Base-by-base conservation (phyloP, 2,113 vertebrate species). In the Oriolus oriolus region DNA sequence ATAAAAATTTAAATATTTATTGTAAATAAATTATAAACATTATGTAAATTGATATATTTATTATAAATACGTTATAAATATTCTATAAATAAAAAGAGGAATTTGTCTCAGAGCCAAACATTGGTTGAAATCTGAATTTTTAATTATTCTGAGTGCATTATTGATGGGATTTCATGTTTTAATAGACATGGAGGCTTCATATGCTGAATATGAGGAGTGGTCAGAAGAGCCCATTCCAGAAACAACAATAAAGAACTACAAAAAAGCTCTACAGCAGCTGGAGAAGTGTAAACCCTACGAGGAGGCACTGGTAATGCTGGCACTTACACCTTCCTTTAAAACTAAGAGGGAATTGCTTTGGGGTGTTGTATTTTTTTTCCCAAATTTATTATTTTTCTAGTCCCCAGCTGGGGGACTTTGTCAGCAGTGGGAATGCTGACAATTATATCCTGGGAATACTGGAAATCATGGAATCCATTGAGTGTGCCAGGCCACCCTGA, bases 151-250 rank as follows among this genome's bases (percentile, higher is more conserved):
- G 15, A 63, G 22, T 42, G 21, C 20, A 3, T 64, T 59, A 16
- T 6, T 64, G 50, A 71, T 78, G 53, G 12, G 6, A 8, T 68
- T 84, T 74, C 3, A 0, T 56, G 6, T 85, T 53, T 84, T 61
- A 42, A 39, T 61, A 99, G 99, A 99, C 84, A 99, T 99, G 99
- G 99, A 99, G 56, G 95, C 98, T 35, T 99, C 99, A 0, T 99
- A 98, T 63, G 98, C 98, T 13, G 99, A 99, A 78, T 99, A 99
- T 37, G 98, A 99, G 57, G 98, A 99, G 45, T 99, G 99, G 99
- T 98, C 99, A 5, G 99, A 99, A 31, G 96, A 98, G 7, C 98
- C 98, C 0, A 97, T 99, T 18, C 90, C 98, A 6, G 98, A 99
- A 47, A 80, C 95, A 0, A 97, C 98, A 16, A 50, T 96, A 8